Percentiles rank a stretch among this genome's conserved stretches.
phyloP scores from a whole-genome alignment of 2,888 invertebrate genomes.

The Julus scanicus region DNA sequence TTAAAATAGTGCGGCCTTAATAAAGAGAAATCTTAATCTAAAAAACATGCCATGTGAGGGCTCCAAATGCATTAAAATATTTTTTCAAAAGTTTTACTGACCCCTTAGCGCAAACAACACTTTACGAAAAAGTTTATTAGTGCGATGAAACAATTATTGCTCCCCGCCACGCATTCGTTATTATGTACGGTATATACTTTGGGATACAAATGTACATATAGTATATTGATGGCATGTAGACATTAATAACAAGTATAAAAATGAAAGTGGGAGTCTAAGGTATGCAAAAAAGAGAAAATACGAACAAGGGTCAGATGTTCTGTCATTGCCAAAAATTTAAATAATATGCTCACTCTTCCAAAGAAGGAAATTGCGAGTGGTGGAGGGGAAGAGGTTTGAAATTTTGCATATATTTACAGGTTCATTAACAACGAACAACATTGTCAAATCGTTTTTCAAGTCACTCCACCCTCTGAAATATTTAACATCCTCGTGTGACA shows the following conservation, averaged over 20 bases:
- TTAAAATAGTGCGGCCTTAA: not conserved
- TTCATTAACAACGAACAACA: constrained; percentile 36
- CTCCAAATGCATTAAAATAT: constrained; percentile 3
- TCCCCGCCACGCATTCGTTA: not conserved
- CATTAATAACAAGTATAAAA: not conserved
- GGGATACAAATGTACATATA: not conserved
- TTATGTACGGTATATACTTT: not conserved
- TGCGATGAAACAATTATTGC: constrained; percentile 9
- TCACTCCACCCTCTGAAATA: not conserved
- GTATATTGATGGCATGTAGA: not conserved
- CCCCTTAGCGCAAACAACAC: constrained; percentile 19
- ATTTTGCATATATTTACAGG: constrained; percentile 14
- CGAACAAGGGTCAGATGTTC: not conserved
- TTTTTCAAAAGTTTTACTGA: constrained; percentile 14
- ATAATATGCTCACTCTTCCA: not conserved
- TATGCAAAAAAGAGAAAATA: not conserved
- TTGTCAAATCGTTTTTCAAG: not conserved
- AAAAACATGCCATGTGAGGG: not conserved
- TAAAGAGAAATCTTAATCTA: constrained; percentile 26
- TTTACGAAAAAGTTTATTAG: constrained; percentile 23
- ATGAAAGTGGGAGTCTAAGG: not conserved
- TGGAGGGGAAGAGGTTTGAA: not conserved
- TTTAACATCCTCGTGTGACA: constrained; percentile 11
- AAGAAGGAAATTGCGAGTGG: not conserved
- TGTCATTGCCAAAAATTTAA: not conserved